phyloP scores from a whole-genome alignment of 2,797 vertebrate species.

The Periparus ater region DNA sequence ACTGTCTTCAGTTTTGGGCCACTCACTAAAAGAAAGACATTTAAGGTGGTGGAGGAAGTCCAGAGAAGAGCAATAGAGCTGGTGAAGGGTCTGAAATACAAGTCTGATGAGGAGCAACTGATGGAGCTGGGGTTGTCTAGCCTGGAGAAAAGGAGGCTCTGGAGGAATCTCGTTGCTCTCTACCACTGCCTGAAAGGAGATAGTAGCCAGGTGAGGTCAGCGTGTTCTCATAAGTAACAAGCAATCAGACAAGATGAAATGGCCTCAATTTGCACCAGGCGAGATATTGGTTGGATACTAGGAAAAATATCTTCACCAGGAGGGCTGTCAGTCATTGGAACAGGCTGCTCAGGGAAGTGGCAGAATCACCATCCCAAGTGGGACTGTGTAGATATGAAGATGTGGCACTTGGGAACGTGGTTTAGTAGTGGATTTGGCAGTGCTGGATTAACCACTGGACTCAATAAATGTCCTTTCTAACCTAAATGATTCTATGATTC shows the following conservation, averaged over 20 bases:
- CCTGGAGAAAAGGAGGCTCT: background rate
- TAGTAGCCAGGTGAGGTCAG: background rate
- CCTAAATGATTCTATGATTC: background rate
- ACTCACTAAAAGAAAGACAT: background rate
- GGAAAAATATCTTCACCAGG: background rate
- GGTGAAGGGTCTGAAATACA: background rate
- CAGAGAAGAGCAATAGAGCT: background rate
- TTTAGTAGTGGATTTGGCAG: background rate
- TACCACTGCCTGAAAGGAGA: background rate
- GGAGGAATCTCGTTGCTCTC: background rate
- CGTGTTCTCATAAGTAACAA: background rate
- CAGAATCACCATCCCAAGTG: background rate
- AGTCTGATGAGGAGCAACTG: background rate
- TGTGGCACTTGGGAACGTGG: too few relatives aligned
- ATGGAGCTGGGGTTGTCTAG: background rate
- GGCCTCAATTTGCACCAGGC: background rate
- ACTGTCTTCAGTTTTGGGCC: background rate
- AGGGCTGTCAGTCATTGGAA: background rate
- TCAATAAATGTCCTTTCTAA: background rate
- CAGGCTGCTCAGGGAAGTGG: background rate
- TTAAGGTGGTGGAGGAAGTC: accelerated
- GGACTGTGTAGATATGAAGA: too few relatives aligned
- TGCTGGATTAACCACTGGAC: background rate
- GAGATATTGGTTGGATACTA: background rate
- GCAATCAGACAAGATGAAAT: background rate